Evolutionary conservation across 1,140 invertebrate genomes (phyloP).

Genomic region (Palaemon carinicauda): DNA sequence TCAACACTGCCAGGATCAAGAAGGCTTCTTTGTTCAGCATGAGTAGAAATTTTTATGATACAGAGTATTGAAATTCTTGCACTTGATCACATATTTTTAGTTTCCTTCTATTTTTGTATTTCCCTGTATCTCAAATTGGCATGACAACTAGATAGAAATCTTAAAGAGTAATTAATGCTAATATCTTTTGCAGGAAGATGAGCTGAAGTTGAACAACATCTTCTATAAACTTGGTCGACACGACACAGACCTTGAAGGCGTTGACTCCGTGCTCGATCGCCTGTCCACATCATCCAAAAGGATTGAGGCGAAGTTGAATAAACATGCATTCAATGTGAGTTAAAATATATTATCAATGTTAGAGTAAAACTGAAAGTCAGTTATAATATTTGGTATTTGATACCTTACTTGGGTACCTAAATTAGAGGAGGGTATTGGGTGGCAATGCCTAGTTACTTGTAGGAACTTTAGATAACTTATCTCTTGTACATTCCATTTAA

Average conservation of each 20-base stretch:
- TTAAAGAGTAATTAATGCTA: neutral
- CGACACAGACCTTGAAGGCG: slow-evolving; percentile 48
- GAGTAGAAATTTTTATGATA: too few relatives aligned
- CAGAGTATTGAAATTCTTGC: too few relatives aligned
- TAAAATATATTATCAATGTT: neutral
- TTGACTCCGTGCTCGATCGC: neutral
- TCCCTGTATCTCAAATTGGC: neutral
- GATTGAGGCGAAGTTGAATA: slow-evolving; percentile 56
- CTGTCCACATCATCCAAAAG: slow-evolving; percentile 17
- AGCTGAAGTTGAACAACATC: slow-evolving; percentile 57
- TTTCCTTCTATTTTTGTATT: neutral
- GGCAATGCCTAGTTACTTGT: too few relatives aligned
- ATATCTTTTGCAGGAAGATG: slow-evolving; percentile 49
- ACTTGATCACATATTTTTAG: neutral
- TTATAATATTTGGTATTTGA: neutral
- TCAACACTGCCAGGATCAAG: too few relatives aligned
- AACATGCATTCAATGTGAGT: slow-evolving; percentile 58
- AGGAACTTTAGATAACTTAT: too few relatives aligned
- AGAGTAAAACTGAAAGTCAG: neutral
- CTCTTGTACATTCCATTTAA: too few relatives aligned
- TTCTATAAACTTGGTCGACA: slow-evolving; percentile 59
- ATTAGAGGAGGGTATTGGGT: too few relatives aligned
- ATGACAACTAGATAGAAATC: neutral
- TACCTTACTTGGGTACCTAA: too few relatives aligned
- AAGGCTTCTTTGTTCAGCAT: too few relatives aligned